Evolutionary conservation across 2,113 vertebrate species (phyloP), one percentile per base, ranked within the genome.

Genomic region (Smithornis capensis): DNA sequence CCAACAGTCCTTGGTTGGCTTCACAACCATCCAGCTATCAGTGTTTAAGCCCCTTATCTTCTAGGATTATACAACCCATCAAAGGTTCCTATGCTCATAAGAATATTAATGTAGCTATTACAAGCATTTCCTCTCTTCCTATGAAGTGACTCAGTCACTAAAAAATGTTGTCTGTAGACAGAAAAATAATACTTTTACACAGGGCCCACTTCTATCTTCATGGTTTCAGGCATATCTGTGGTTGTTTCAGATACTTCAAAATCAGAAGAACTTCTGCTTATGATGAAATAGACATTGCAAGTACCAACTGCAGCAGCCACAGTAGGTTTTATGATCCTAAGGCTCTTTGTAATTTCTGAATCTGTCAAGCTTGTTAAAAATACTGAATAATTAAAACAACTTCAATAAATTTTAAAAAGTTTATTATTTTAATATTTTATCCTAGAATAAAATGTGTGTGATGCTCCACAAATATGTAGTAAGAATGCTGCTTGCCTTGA

Each of bases 381-480:
- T 37, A 75, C 88, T 96, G 62, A 87, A 91, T 92, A 94, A 94
- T 93, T 94, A 68, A 91, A 91, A 49, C 21, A 8, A 45, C 83
- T 76, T 74, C 38, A 50, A 63, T 92, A 42, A 22, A 33, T 53
- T 89, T 95, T 83, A 25, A 60, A 80, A n/a, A 13, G 14, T 71
- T 89, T 82, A 73, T 86, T 90, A 63, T 83, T 92, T 88, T 45
- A 83, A 78, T 93, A 94, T 91, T 91, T 92, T 87, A 87, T 79
- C 52, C 44, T 52, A 49, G 53, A 85, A 87, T 79, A 68, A 82
- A 95, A 49, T 75, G 73, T 40, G 79, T 28, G 33, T 33, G 49
- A 63, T 73, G 23, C 47, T 62, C 45, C 67, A 76, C 67, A 89
- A 83, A 76, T 65, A 86, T 3, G 12, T 38, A 45, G n/a, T 35